Conservation (phyloP, 2,113 vertebrate genomes). For the Leucopsar rothschildi region DNA sequence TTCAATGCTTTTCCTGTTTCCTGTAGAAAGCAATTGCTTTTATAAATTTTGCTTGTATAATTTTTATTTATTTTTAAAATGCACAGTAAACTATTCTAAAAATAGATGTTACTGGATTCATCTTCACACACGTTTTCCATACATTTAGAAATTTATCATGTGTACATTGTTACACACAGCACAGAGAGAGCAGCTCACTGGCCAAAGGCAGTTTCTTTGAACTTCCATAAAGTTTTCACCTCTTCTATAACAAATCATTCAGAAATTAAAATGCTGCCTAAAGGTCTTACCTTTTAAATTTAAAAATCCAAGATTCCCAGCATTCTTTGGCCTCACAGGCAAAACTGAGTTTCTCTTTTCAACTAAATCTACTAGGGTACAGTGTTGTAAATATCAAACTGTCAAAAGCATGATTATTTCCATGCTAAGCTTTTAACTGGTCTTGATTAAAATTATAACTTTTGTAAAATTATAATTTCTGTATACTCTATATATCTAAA, state of each 20-base stretch:
- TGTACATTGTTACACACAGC: not conserved
- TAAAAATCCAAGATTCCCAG: not conserved
- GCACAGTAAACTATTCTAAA: not conserved
- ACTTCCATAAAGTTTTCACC: not conserved
- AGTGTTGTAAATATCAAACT: not conserved
- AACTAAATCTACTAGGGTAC: not conserved
- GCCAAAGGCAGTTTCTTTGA: not conserved
- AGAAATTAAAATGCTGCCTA: not conserved
- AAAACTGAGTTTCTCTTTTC: not conserved
- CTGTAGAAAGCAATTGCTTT: not conserved
- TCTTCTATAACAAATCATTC: not conserved
- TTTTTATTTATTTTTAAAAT: slow-evolving; percentile 9
- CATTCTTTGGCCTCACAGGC: not conserved
- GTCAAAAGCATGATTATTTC: not conserved
- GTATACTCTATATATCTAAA: not conserved
- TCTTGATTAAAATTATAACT: not conserved
- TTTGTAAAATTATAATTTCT: not conserved
- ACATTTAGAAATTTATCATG: not conserved
- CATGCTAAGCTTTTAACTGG: not conserved
- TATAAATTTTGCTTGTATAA: not conserved
- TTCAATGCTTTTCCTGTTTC: not conserved
- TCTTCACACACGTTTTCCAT: not conserved
- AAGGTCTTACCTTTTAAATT: not conserved
- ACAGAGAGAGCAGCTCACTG: not conserved
- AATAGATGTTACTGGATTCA: not conserved